Percentiles rank a stretch among this genome's conserved stretches.
Conservation (phyloP, 2,888 invertebrate genomes). For the Sipha maydis region DNA sequence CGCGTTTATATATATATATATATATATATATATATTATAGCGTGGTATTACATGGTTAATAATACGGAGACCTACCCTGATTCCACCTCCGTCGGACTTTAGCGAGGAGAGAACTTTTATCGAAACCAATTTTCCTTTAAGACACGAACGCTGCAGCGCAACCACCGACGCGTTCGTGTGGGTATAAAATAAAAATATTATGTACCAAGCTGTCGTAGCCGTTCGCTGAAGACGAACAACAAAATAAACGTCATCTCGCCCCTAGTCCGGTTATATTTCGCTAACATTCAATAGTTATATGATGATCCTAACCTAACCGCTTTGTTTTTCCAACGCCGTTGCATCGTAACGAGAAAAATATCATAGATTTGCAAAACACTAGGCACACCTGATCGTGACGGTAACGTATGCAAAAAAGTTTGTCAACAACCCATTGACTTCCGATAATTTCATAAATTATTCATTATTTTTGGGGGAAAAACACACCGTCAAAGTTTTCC, state of each 20-base stretch:
- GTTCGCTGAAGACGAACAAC: neutral
- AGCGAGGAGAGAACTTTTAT: constrained; percentile 10
- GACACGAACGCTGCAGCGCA: neutral
- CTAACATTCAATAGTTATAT: neutral
- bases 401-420: too few relatives aligned
- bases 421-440: too few relatives aligned
- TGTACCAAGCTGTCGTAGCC: neutral
- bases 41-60: constrained; percentile 41
- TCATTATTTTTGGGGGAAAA: too few relatives aligned
- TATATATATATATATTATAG: constrained; percentile 1
- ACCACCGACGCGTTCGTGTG: neutral
- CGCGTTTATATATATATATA: constrained; percentile 1
- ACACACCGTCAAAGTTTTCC: too few relatives aligned
- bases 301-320: neutral
- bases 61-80: neutral
- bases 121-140: neutral
- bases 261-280: neutral
- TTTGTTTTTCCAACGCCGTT: too few relatives aligned
- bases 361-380: too few relatives aligned
- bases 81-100: neutral
- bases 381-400: too few relatives aligned
- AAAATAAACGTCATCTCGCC: neutral
- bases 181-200: neutral
- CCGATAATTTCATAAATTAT: too few relatives aligned
- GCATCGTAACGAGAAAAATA: too few relatives aligned